Base-by-base conservation (phyloP, 2,888 invertebrate genomes). In the Amphimallon solstitiale region DNA sequence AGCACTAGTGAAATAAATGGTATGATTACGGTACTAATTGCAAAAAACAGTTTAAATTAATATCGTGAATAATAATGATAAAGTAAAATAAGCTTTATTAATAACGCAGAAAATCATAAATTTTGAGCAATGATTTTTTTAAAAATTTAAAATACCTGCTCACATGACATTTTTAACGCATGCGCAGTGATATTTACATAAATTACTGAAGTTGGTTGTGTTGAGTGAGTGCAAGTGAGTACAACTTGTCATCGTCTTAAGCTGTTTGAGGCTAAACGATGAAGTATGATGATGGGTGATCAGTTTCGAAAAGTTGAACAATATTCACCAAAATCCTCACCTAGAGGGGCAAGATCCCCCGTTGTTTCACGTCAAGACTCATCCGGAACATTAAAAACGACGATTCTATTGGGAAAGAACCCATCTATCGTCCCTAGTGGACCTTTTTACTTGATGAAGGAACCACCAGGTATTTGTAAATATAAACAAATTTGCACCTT, bases 371-470 rank as follows among this genome's bases (percentile, higher is more conserved):
- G 97, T 73, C 96, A 97, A 84, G 97, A 98, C 85, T 96, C 97
- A 69, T 96, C 97, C 74, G 98, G 97, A 78, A 98, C 97, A 71
- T 88, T 98, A 74, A 97, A 97, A 86, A 97, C 97, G 75, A 98
- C 97, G 75, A 98, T 98, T 86, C 95, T 96, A 71, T 86, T 98
- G 73, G 97, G 97, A 75, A 97, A 97, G 84, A 97, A 96, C 82
- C 97, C 98, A 65, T 94, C 97, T 66, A 97, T 98, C 77, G 95
- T 97, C 84, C 95, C 96, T 83, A 95, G 95, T 85, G 97, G 97
- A 78, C 97, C 97, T 77, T 98, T 98, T 85, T 98, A 98, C 86
- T 91, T 98, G 82, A 94, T 97, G 92, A 96, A 95, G 87, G 96
- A 96, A 85, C 93, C 94, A 79, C 95, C 95, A 86, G 92, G 94